Evolutionary conservation across 1,140 invertebrate genomes (phyloP), one percentile per base, ranked within the genome.

Genomic region (Cherax destructor): DNA sequence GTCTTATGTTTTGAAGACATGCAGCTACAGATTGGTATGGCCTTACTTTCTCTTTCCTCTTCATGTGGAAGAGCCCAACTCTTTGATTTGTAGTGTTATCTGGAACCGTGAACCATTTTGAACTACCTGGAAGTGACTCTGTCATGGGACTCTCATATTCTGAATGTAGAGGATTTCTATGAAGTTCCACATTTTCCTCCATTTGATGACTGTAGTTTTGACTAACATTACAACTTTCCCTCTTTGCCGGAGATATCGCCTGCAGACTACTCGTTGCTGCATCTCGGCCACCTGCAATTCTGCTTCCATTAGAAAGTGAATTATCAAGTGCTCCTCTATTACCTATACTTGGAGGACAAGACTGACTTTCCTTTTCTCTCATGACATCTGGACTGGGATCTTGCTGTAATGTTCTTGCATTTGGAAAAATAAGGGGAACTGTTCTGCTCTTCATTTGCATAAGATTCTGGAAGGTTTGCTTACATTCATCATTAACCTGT

Each of bases 401-500:
- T 47, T 30, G 81, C 24, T 47, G 59, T 52, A 83, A 24, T 69
- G 7, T n/a, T 16, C 59, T 49, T 65, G 59, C 47, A 47, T 16
- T 69, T 83, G 81, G 69, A 21, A 83, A 76, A 2, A 86, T 30
- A 18, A 61, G 49, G 21, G 85, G 72, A 5, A 61, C 56, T 47
- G 41, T 76, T 61, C 85, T 77, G 30, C 61, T 86, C 21, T 79
- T 76, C 50, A 86, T 86, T 18, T 49, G n/a, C 52, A 78, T 59
- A 41, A 86, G 10, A 21, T 72, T 59, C 11, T 86, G 76, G 16
- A 86, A 74, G n/a, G 72, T 86, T 59, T 86, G 76, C 13, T 21
- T 78, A 61, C 41, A 49, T 50, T 86, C 85, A 9, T 78, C 74
- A 10, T 24, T 74, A 18, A 56, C 9, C 61, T 56, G 47, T 7